Conservation (phyloP, 2,113 vertebrate species). For the western clawed frog (Xenopus tropicalis) region UCB_Xtro_10.0 CM004446.2:99785501-99786000, state of each 20-base stretch:
- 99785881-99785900: neutral
- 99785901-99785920: neutral
- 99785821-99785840: neutral
- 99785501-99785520: conserved; percentile 80
- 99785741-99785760: neutral
- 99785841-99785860: neutral
- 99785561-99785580: conserved; percentile 94
- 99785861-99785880: conserved; percentile 16
- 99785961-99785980: no score
- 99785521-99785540: conserved; percentile 97
- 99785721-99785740: conserved; percentile 45
- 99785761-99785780: conserved; percentile 17
- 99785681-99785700: conserved; percentile 24
- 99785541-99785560: conserved; percentile 97
- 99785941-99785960: no score
- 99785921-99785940: neutral
- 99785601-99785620: conserved; percentile 87
- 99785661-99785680: neutral
- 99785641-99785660: conserved; percentile 63
- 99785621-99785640: conserved; percentile 61
- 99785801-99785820: no score
- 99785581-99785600: conserved; percentile 92
- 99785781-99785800: neutral
- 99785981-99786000: no score
- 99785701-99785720: conserved; percentile 55